Evolutionary conservation across 2,113 vertebrate species (phyloP).

Genomic region (Chaetops frenatus): DNA sequence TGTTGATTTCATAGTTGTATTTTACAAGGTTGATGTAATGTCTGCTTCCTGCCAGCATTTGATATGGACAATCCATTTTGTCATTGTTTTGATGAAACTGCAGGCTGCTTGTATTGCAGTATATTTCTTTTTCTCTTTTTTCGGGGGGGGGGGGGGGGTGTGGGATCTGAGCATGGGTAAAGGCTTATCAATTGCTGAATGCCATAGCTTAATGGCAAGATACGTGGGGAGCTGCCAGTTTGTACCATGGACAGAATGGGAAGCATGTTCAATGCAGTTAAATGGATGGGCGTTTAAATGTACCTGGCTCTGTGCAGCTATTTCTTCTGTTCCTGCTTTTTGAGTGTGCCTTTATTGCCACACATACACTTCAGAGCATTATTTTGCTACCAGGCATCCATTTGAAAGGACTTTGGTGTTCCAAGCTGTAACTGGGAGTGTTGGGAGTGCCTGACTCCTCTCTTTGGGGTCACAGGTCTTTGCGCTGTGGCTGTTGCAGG

Average conservation of each 20-base stretch:
- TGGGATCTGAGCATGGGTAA: neutral
- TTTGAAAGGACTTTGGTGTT: neutral
- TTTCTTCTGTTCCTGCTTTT: neutral
- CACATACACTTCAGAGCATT: neutral
- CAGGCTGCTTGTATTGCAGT: slow-evolving; percentile 62
- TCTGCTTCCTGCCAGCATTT: slow-evolving; percentile 67
- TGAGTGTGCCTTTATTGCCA: neutral
- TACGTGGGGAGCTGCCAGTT: neutral
- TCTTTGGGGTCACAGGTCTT: neutral
- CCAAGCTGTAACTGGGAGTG: neutral
- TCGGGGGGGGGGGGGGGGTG: neutral
- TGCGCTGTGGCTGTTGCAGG: accelerated
- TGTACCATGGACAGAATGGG: neutral
- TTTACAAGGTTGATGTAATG: slow-evolving; percentile 63
- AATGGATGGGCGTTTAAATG: accelerated
- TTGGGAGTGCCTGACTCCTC: neutral
- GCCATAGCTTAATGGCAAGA: neutral
- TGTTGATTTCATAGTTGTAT: slow-evolving; percentile 72
- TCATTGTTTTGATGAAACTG: slow-evolving; percentile 57
- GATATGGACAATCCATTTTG: slow-evolving; percentile 68
- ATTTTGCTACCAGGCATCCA: neutral
- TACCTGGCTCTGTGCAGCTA: neutral
- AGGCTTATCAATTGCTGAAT: neutral
- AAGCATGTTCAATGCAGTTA: neutral
- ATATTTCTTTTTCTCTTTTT: neutral